Conservation (phyloP, 2,888 invertebrate genomes). For the Rhingia campestris region DNA sequence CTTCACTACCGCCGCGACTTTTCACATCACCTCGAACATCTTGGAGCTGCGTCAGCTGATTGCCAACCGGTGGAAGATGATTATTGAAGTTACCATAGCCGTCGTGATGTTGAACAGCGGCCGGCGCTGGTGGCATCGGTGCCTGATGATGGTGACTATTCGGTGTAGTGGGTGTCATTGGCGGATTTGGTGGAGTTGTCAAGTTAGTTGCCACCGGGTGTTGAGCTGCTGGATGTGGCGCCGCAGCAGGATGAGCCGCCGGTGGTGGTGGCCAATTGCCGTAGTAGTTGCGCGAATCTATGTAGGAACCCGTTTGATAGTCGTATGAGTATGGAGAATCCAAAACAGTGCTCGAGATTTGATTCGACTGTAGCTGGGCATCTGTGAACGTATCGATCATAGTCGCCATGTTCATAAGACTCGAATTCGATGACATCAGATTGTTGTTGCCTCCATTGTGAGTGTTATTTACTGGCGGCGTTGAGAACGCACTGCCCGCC, state of each 20-base stretch:
- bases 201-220: slow-evolving; percentile 79
- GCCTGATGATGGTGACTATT: slow-evolving; percentile 76
- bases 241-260: slow-evolving; percentile 83
- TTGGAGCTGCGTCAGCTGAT: slow-evolving; percentile 77
- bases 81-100: slow-evolving; percentile 78
- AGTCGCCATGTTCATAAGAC: slow-evolving; percentile 88
- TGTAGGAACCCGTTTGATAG: slow-evolving; percentile 84
- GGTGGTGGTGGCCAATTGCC: slow-evolving; percentile 85
- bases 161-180: slow-evolving; percentile 79
- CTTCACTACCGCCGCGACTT: slow-evolving; percentile 84
- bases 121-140: slow-evolving; percentile 73
- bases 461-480: slow-evolving; percentile 81
- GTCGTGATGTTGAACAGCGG: slow-evolving; percentile 76
- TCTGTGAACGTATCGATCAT: slow-evolving; percentile 91
- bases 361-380: slow-evolving; percentile 91
- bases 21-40: slow-evolving; percentile 81
- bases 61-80: slow-evolving; percentile 77
- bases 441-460: slow-evolving; percentile 79
- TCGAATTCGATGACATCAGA: slow-evolving; percentile 83
- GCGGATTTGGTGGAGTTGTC: slow-evolving; percentile 80
- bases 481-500: slow-evolving; percentile 83
- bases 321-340: slow-evolving; percentile 88
- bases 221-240: slow-evolving; percentile 64
- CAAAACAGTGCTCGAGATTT: slow-evolving; percentile 92
- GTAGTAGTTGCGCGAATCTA: slow-evolving; percentile 86